Evolutionary conservation across 2,797 vertebrate genomes (phyloP).

Genomic region (Sebastes glaucus): DNA sequence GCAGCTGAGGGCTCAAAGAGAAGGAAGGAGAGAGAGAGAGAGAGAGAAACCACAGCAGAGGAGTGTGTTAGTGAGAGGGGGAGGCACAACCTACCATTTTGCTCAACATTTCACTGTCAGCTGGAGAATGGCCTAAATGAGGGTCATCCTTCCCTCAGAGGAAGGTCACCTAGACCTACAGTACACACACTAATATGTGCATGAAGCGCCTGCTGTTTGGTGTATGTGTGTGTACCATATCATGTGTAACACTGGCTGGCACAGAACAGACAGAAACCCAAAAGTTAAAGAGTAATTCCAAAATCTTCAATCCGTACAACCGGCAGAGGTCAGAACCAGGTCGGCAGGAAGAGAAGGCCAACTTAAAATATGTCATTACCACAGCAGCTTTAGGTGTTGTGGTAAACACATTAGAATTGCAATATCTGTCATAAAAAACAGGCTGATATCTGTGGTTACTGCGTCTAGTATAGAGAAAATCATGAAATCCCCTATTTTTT

Average conservation of each 20-base stretch:
- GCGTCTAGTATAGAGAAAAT: too few relatives aligned
- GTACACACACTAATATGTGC: not conserved
- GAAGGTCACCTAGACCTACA: constrained; percentile 24
- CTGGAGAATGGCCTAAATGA: constrained; percentile 42
- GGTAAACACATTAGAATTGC: too few relatives aligned
- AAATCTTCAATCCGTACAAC: not conserved
- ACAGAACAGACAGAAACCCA: too few relatives aligned
- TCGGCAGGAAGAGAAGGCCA: too few relatives aligned
- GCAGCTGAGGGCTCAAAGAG: not conserved
- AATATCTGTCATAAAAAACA: too few relatives aligned
- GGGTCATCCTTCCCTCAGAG: constrained; percentile 33
- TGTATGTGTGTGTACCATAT: not conserved
- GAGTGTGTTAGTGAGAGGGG: too few relatives aligned
- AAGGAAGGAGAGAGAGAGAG: not conserved
- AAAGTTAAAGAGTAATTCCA: too few relatives aligned
- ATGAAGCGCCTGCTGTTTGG: not conserved
- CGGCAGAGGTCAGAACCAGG: not conserved
- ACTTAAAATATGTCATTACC: too few relatives aligned
- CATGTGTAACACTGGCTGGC: not conserved
- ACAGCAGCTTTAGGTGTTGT: too few relatives aligned
- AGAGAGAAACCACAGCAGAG: too few relatives aligned
- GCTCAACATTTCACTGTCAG: constrained; percentile 52
- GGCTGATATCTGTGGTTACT: too few relatives aligned
- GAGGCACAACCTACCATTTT: not conserved
- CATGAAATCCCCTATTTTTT: too few relatives aligned